Conservation (phyloP, 1,140 invertebrate genomes). For the Atta texana region DNA sequence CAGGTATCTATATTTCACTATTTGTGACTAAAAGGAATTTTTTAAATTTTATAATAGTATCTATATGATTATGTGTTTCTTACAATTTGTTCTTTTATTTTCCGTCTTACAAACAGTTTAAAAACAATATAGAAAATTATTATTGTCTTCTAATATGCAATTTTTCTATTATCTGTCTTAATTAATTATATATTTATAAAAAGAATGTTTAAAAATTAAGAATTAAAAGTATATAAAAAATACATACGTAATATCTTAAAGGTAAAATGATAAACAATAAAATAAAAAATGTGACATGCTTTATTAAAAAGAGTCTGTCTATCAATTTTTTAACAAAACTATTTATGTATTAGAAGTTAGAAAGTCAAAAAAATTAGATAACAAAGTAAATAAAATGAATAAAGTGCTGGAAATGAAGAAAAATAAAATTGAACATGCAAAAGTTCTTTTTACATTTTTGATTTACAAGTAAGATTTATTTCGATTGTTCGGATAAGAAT, state of each 20-base stretch:
- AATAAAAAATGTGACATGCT: background rate
- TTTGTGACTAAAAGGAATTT: background rate
- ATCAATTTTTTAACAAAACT: background rate
- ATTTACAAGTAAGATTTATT: slow-evolving; percentile 33
- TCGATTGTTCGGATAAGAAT: background rate
- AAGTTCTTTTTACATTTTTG: background rate
- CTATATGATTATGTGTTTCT: background rate
- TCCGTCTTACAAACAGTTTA: background rate
- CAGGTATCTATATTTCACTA: background rate
- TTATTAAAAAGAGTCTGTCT: background rate
- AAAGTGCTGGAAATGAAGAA: background rate
- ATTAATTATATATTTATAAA: background rate
- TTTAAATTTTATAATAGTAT: background rate
- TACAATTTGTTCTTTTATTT: background rate
- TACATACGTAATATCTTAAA: background rate
- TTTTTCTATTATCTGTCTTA: background rate
- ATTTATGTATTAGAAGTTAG: background rate
- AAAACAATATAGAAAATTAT: background rate
- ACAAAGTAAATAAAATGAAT: background rate
- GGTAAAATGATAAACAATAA: background rate
- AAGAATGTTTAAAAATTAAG: background rate
- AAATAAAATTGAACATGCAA: background rate
- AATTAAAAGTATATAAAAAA: background rate
- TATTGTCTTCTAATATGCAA: background rate
- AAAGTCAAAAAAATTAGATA: background rate